Base-by-base conservation (phyloP, 92 coral and sea anemone genomes). In the Isaurus tuberculatus region DNA sequence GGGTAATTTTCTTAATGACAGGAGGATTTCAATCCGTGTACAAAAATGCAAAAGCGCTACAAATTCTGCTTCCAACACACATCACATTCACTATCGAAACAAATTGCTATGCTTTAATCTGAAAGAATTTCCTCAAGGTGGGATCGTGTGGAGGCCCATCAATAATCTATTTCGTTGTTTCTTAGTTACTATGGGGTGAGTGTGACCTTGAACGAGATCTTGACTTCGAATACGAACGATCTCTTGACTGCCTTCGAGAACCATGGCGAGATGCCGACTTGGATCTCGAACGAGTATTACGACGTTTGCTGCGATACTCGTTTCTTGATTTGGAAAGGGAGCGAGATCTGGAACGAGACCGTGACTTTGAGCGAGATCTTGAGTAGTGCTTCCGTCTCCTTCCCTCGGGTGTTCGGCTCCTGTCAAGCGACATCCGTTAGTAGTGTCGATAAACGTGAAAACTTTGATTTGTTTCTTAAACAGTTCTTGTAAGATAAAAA, bases 401-500 rank as follows among this genome's bases (percentile, higher is more conserved):
- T 77, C 92, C 88, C 34, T 93, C 94, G 26, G 90, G 86, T 36
- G 91, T 94, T 15, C 92, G 96, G 75, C 98, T 94, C 57, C 93
- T 73, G 86, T 34, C 27, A 27, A 40, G 42, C 15, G 31, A 29
- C 25, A 16, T 16, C 16, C 34, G 40, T 20, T 65, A 22, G 15
- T n/a, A 20, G 4, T 1, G 27, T 14, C 6, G 78, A 14, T 15
- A 63, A 26, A 63, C 31, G 9, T 63, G 17, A 29, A 40, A 40
- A 5, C 27, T 20, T 55, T 19, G 8, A 1, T 5, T 20, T 55
- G 23, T 8, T 55, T 55, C 8, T n/a, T 55, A 8, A 17, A 55
- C 63, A 22, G 23, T 55, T 55, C n/a, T 55, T 17, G 1, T 19
- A 19, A 55, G 6, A 22, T 55, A 40, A 2, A 40, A 7, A 0